phyloP scores from a whole-genome alignment of 2,797 vertebrate species.

The Propithecus deckenii region DNA sequence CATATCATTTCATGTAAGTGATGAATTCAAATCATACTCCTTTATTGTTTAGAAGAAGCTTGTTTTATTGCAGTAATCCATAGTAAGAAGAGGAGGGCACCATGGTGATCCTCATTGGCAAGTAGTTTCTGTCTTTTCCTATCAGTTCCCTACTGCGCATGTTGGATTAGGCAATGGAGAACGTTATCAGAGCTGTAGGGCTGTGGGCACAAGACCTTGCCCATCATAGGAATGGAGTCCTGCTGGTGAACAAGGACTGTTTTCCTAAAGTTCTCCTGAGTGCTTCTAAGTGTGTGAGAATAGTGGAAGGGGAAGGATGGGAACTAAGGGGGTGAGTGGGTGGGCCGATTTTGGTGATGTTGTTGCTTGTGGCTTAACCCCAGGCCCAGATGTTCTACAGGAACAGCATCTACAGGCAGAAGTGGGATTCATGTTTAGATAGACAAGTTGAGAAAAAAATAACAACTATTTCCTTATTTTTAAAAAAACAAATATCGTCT shows the following conservation, averaged over 20 bases:
- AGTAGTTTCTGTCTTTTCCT: background rate
- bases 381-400: background rate
- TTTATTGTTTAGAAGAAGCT: background rate
- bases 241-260: background rate
- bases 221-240: background rate
- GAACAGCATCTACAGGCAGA: background rate
- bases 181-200: background rate
- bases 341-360: background rate
- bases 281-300: background rate
- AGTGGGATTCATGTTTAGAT: background rate
- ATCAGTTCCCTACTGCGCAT: background rate
- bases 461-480: background rate
- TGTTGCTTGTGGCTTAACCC: fast-evolving
- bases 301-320: background rate
- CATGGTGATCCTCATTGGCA: background rate
- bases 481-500: background rate
- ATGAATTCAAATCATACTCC: background rate
- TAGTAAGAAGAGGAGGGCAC: background rate
- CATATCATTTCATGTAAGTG: background rate
- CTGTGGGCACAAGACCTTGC: background rate
- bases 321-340: too few species aligned
- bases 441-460: background rate
- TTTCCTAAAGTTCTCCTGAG: background rate
- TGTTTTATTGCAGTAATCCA: background rate
- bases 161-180: fast-evolving